phyloP scores from a whole-genome alignment of 2,888 invertebrate species.

The Drosophila cyrtoloma region DNA sequence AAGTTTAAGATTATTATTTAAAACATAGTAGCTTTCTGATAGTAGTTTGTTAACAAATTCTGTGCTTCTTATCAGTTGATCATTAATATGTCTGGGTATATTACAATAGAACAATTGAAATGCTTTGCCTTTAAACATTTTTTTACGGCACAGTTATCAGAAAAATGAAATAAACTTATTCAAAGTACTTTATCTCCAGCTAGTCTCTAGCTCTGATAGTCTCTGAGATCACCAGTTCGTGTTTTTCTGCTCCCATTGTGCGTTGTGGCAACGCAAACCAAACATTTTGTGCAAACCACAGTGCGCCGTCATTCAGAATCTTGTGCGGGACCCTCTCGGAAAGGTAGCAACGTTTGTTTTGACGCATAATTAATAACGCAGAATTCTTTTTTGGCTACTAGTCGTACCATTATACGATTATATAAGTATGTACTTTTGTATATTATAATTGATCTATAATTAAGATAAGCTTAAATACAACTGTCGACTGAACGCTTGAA shows the following conservation, averaged over 20 bases:
- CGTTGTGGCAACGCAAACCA: too few relatives aligned
- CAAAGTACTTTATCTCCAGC: background rate
- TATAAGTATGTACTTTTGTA: slow-evolving; percentile 40
- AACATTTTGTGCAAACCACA: too few relatives aligned
- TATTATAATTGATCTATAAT: slow-evolving; percentile 77
- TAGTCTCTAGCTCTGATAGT: background rate
- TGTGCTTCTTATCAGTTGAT: background rate
- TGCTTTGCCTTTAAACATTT: background rate
- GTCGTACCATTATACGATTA: slow-evolving; percentile 42
- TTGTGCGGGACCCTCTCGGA: slow-evolving; percentile 7
- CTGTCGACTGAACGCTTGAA: slow-evolving; percentile 47
- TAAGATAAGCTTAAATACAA: slow-evolving; percentile 72
- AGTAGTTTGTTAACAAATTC: background rate
- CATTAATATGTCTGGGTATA: background rate
- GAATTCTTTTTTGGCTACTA: slow-evolving; percentile 43
- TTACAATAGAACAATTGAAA: background rate
- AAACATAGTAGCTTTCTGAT: background rate
- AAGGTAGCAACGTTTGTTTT: slow-evolving; percentile 42
- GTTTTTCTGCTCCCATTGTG: background rate
- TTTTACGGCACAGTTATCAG: background rate
- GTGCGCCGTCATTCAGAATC: slow-evolving; percentile 11
- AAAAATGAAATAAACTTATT: background rate
- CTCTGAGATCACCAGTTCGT: background rate
- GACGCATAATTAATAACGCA: slow-evolving; percentile 56
- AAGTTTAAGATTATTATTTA: background rate